These are phyloP conservation scores for Pagetopsis macropterus DNA, from an alignment of 2,797 vertebrate genomes.

Conservation along the genomic window DNA sequence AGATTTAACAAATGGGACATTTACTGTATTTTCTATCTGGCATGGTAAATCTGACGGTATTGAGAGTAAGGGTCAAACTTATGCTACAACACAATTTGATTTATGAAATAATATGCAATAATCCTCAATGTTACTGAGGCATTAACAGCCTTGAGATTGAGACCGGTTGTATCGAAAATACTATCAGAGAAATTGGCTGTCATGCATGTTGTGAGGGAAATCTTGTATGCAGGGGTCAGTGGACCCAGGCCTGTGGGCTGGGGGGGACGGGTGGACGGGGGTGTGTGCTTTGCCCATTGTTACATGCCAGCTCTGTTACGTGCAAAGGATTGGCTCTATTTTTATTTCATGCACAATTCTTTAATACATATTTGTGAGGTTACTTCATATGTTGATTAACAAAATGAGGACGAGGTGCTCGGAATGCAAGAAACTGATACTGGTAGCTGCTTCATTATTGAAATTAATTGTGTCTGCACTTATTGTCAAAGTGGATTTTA, in stretches of 20 bases:
- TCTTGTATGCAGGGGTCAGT: neutral
- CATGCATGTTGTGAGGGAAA: conserved; percentile 21
- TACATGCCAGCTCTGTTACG: conserved; percentile 13
- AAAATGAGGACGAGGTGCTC: conserved; percentile 12
- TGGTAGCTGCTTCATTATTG: conserved; percentile 15
- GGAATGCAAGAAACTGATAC: conserved; percentile 21
- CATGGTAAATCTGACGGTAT: neutral
- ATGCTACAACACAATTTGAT: conserved; percentile 11
- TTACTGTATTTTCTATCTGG: neutral
- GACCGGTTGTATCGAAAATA: conserved; percentile 8
- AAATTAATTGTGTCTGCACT: conserved; percentile 29
- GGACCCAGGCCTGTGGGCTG: neutral
- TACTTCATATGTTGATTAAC: conserved; percentile 17
- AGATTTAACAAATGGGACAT: neutral
- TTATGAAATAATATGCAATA: conserved; percentile 39
- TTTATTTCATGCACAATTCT: conserved; percentile 16
- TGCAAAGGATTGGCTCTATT: neutral
- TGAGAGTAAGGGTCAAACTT: conserved; percentile 1
- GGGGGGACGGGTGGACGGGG: neutral
- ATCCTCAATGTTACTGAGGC: conserved; percentile 35
- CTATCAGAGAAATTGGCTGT: conserved; percentile 1
- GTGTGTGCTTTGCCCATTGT: conserved; percentile 18
- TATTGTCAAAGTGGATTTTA: conserved; percentile 32
- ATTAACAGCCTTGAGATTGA: neutral
- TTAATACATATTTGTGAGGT: conserved; percentile 25